A percentile compares a stretch with the other conserved stretches of the same genome.
These are phyloP conservation scores for Engystomops pustulosus DNA, from an alignment of 2,113 vertebrate species.

Conservation along the genomic window DNA sequence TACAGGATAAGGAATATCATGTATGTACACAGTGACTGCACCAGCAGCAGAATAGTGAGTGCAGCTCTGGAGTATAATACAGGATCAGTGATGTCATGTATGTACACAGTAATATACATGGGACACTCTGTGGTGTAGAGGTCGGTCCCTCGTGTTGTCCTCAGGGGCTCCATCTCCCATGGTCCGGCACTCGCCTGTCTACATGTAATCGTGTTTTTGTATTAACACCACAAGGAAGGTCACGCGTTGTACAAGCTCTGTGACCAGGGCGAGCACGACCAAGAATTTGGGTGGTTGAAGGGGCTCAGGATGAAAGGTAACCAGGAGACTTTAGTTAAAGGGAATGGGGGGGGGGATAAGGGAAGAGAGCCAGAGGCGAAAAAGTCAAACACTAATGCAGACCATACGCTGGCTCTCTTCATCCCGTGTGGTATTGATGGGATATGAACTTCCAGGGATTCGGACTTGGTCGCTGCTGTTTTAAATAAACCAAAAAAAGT, in stretches of 20 bases:
- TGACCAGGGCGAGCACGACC: constrained; percentile 46
- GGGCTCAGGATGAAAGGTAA: constrained; percentile 56
- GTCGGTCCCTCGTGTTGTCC: background rate
- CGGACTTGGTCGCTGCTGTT: constrained; percentile 64
- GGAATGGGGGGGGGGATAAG: constrained; percentile 66
- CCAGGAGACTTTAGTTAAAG: constrained; percentile 58
- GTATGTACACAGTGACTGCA: too few relatives aligned
- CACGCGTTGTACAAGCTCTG: constrained; percentile 52
- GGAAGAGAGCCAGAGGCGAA: constrained; percentile 75
- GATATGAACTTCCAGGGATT: constrained; percentile 69
- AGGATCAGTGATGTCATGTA: too few relatives aligned
- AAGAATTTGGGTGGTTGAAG: constrained; percentile 51
- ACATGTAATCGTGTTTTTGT: constrained; percentile 49
- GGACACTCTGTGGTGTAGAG: too few relatives aligned
- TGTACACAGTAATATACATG: too few relatives aligned
- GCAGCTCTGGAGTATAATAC: too few relatives aligned
- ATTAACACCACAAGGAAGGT: constrained; percentile 51
- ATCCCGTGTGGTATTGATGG: constrained; percentile 71
- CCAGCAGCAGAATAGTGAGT: too few relatives aligned
- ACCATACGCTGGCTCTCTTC: constrained; percentile 79
- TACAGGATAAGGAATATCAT: too few relatives aligned
- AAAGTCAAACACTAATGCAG: constrained; percentile 83
- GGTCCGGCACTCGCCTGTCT: constrained; percentile 14
- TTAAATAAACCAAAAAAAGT: constrained; percentile 53
- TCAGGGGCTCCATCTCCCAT: background rate